Evolutionary conservation across 2,797 vertebrate species (phyloP), one percentile per base, ranked within the genome.

Genomic region (Artibeus lituratus): DNA sequence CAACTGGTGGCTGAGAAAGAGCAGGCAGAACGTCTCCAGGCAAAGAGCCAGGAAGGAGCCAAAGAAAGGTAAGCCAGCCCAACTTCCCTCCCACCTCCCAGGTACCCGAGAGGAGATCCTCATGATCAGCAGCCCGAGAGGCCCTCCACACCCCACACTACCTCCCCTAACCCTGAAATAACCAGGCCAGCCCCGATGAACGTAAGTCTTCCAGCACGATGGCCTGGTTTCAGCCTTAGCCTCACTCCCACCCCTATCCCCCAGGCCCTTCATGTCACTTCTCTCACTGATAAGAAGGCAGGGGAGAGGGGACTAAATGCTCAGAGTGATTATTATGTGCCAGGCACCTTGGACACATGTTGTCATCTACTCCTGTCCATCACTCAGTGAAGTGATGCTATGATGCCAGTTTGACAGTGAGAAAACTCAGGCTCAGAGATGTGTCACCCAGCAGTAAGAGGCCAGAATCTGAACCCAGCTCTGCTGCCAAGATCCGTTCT

Each of bases 1-100:
- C 78, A 91, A 81, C 95, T 95, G 11, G 51, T 91, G 94, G 96
- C 77, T 0, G 86, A 92, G 88, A 80, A 94, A 49, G 85, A 22
- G 4, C 2, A 95, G 95, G 80, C 81, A 78, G 47, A 26, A 19
- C 0, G 0, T 90, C n/a, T 59, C 47, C 1, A 12, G 87, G 15
- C 26, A 2, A 77, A 37, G 76, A 26, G 18, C n/a, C 19, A 62
- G 47, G 44, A 84, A 42, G 11, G 39, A 8, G n/a, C 9, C 4
- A 12, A 80, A 59, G 37, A 44, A 18, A 69, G 44, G 47, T 15
- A 44, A 65, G 39, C 59, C 1, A 67, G 15, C 6, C 26, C 11
- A 21, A 3, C 21, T 59, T 72, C 14, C 32, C 44, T 65, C 7
- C 44, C 12, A n/a, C 7, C 18, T 8, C 32, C 26, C 44, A 81